These are phyloP conservation scores for Lepus europaeus DNA, from an alignment of 2,113 vertebrate genomes.

Conservation along the genomic window DNA sequence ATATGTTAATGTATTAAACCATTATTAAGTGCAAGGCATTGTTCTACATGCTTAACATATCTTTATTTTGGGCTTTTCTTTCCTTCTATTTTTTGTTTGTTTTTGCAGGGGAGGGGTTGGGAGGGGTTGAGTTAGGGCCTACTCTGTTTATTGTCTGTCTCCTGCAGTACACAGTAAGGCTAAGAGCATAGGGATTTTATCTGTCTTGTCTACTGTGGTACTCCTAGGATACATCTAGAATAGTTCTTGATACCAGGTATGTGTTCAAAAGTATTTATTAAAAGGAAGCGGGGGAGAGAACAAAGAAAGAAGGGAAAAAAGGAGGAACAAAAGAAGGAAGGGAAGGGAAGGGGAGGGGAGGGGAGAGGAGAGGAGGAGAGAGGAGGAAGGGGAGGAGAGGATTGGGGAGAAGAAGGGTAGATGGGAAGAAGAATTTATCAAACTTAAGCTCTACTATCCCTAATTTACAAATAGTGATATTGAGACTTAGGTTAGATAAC, in stretches of 20 bases:
- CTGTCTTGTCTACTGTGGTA: neutral
- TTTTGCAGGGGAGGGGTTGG: no score
- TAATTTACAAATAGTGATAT: constrained; percentile 19
- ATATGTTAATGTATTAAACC: neutral
- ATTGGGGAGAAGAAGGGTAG: neutral
- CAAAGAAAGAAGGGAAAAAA: neutral
- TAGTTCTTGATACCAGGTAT: neutral
- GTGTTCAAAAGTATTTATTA: neutral
- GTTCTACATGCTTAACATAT: neutral
- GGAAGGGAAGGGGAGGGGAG: neutral
- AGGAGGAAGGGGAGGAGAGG: neutral
- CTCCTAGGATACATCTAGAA: neutral
- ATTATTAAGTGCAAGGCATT: neutral
- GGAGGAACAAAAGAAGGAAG: neutral
- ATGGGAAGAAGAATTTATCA: neutral
- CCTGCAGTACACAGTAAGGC: neutral
- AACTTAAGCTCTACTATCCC: neutral
- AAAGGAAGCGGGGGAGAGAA: neutral
- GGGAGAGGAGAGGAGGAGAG: neutral
- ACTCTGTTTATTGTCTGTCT: neutral
- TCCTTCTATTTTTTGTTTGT: no score
- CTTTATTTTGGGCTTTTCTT: neutral
- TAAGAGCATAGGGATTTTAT: neutral
- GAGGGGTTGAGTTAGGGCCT: no score
- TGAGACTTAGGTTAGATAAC: neutral